phyloP scores from a whole-genome alignment of 2,113 vertebrate genomes.

The Pipa parva region DNA sequence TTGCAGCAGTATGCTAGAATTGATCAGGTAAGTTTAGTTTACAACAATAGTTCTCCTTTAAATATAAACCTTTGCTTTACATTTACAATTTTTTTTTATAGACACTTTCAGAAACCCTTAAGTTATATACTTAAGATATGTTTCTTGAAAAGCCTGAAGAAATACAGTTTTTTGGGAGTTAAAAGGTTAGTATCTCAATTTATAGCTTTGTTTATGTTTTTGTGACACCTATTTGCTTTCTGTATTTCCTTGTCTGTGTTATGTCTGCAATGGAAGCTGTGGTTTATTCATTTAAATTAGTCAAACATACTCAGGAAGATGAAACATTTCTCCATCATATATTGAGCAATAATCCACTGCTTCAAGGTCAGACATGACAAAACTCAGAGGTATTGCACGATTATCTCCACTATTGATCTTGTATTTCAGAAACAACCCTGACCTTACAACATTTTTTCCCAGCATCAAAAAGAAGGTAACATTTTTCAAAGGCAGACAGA shows the following conservation, averaged over 20 bases:
- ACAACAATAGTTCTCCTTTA: too few species aligned
- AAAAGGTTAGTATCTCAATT: slow-evolving; percentile 38
- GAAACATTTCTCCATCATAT: slow-evolving; percentile 47
- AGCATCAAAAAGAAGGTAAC: slow-evolving; percentile 24
- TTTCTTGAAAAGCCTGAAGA: too few species aligned
- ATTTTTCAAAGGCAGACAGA: slow-evolving; percentile 34
- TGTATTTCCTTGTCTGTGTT: slow-evolving; percentile 16
- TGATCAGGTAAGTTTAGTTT: too few species aligned
- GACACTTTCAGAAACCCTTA: too few species aligned
- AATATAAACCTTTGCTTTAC: too few species aligned
- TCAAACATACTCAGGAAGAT: slow-evolving; percentile 31
- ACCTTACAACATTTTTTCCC: slow-evolving; percentile 50
- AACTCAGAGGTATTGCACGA: slow-evolving; percentile 50
- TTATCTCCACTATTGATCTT: slow-evolving; percentile 62
- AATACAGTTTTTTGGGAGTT: slow-evolving; percentile 14
- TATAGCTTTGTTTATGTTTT: slow-evolving; percentile 23
- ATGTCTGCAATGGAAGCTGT: slow-evolving; percentile 36
- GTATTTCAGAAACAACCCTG: slow-evolving; percentile 44
- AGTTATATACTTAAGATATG: too few species aligned
- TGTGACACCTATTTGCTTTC: slow-evolving; percentile 44
- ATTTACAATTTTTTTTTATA: too few species aligned
- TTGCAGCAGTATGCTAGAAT: too few species aligned
- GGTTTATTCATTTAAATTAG: slow-evolving; percentile 48
- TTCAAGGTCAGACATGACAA: slow-evolving; percentile 55
- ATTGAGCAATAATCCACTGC: slow-evolving; percentile 46